Percentiles rank a stretch among this genome's conserved stretches.
phyloP scores from a whole-genome alignment of 1,140 invertebrate species.

The Aphaenogaster rudis region DNA sequence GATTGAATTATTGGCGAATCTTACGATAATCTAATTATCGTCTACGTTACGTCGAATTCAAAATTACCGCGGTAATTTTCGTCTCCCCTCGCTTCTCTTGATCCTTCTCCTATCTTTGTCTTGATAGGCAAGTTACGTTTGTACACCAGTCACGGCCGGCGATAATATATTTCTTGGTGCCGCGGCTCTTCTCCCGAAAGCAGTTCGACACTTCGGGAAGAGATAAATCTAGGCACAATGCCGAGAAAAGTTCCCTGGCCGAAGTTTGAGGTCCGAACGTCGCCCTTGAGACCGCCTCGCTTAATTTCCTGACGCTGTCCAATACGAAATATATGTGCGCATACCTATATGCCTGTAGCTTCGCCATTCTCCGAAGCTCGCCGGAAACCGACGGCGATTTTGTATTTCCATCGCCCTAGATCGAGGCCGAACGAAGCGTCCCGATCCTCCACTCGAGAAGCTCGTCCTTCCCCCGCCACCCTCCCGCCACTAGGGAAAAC shows the following conservation, averaged over 20 bases:
- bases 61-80: background rate
- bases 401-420: slow-evolving; percentile 46
- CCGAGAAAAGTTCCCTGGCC: slow-evolving; percentile 64
- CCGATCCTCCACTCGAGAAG: slow-evolving; percentile 18
- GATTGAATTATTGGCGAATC: background rate
- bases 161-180: slow-evolving; percentile 71
- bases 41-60: background rate
- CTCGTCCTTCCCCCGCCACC: background rate
- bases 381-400: slow-evolving; percentile 62
- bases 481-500: background rate
- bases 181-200: slow-evolving; percentile 46
- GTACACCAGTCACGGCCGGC: slow-evolving; percentile 59
- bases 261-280: slow-evolving; percentile 71
- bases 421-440: background rate
- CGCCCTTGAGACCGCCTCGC: slow-evolving; percentile 70
- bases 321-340: slow-evolving; percentile 37
- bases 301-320: slow-evolving; percentile 73
- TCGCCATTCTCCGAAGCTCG: slow-evolving; percentile 10
- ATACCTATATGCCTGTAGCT: slow-evolving; percentile 5
- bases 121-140: slow-evolving; percentile 19
- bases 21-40: background rate
- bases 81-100: background rate
- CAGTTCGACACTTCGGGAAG: slow-evolving; percentile 71
- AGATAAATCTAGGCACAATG: slow-evolving; percentile 71
- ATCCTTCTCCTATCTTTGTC: background rate